Evolutionary conservation across 2,113 vertebrate genomes (phyloP), one percentile per base, ranked within the genome.

Genomic region (Stegastes partitus): DNA sequence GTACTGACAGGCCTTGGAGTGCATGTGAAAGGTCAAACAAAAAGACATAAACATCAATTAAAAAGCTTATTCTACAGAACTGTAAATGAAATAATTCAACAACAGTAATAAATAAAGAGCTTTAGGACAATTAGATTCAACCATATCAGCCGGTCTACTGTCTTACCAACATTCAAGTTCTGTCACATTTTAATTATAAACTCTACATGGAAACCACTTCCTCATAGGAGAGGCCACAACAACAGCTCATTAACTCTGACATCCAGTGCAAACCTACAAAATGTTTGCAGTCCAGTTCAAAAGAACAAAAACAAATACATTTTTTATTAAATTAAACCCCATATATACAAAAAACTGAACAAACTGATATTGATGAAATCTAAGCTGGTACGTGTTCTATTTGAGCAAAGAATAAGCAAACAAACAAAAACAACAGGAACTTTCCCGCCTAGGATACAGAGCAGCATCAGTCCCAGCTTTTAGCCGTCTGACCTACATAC

Each of bases 111-210:
- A 55, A 80, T 45, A 73, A 1, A 3, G 0, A 39, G n/a, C 49
- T 47, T 54, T 37, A 21, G 68, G n/a, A 69, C 4, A 37, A 51
- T 26, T 18, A 16, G 1, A 71, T 31, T 26, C 10, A 68, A 56
- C 39, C 54, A 14, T 54, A 12, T 28, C 8, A 23, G 5, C 44
- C 34, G 58, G 65, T 75, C 67, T 22, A 53, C 4, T 28, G 42
- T 0, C 6, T 65, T 2, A 19, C 21, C 45, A 34, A 21, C 26
- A 65, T 50, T 47, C 26, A 51, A 22, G 11, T 65, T 31, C 0
- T 31, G 9, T 2, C 21, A n/a, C 3, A 50, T 8, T 22, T 51
- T 12, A 51, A 64, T 3, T 9, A n/a, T 2, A 31, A 64, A 28
- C 19, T 0, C 28, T 21, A 23, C 28, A 22, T 63, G 39, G 4